phyloP scores from a whole-genome alignment of 2,113 vertebrate species.

The Trochalopteron elliotii region DNA sequence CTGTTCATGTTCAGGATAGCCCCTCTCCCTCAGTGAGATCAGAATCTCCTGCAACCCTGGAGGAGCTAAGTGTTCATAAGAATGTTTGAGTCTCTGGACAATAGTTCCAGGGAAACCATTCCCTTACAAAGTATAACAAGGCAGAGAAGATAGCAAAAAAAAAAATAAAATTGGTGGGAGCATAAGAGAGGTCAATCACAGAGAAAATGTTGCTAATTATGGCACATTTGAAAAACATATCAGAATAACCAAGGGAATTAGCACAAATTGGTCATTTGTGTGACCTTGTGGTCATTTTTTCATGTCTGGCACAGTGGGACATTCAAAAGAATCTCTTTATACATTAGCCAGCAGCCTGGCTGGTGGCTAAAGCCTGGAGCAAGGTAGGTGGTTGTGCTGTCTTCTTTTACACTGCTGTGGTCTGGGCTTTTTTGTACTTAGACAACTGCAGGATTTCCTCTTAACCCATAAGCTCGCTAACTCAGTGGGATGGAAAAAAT shows the following conservation, averaged over 20 bases:
- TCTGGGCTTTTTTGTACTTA: neutral
- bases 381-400: neutral
- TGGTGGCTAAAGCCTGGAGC: neutral
- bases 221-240: neutral
- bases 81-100: neutral
- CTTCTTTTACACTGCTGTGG: neutral
- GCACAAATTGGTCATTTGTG: too few relatives aligned
- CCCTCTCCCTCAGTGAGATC: neutral
- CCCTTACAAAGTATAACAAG: neutral
- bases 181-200: rapidly evolving
- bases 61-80: neutral
- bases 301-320: neutral
- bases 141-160: neutral
- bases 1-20: neutral
- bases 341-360: neutral
- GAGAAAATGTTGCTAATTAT: neutral
- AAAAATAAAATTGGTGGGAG: neutral
- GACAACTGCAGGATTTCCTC: neutral
- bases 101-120: neutral
- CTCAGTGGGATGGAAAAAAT: neutral
- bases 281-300: neutral
- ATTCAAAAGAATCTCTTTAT: neutral
- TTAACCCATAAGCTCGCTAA: neutral
- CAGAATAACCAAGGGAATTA: neutral
- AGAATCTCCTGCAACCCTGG: neutral